Evolutionary conservation across 2,797 vertebrate genomes (phyloP).

Genomic region (Takifugu ocellatus): DNA sequence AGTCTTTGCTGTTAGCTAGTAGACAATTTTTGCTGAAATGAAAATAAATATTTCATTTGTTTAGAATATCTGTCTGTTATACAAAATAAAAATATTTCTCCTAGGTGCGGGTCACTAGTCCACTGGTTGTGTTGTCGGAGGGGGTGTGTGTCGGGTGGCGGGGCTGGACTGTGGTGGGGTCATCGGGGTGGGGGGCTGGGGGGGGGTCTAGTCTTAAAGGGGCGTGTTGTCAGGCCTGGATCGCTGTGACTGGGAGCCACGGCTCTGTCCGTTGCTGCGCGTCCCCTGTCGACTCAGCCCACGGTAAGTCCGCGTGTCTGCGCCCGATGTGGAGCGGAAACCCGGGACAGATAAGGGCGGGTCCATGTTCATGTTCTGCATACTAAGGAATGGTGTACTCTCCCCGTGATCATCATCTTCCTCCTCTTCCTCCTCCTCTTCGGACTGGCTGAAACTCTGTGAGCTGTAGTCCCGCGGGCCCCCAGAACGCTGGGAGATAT

Average conservation of each 20-base stretch:
- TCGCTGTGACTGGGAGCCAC: conserved; percentile 75
- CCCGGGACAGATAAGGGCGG: conserved; percentile 79
- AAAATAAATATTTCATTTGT: conserved; percentile 99
- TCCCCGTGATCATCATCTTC: conserved; percentile 83
- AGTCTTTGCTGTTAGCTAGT: conserved; percentile 99
- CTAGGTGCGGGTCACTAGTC: conserved; percentile 84
- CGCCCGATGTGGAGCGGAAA: conserved; percentile 76
- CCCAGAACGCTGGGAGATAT: conserved; percentile 83
- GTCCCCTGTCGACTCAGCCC: conserved; percentile 80
- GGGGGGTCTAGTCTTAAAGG: conserved; percentile 79
- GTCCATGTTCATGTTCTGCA: conserved; percentile 85
- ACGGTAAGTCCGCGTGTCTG: conserved; percentile 90
- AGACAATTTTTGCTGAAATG: conserved; percentile 99
- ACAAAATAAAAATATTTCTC: conserved; percentile 99
- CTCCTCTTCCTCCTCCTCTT: conserved; percentile 85
- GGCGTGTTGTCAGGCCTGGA: conserved; percentile 86
- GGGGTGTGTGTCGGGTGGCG: conserved; percentile 57
- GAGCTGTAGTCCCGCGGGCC: conserved; percentile 91
- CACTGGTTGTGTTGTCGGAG: conserved; percentile 66
- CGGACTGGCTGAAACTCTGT: conserved; percentile 89
- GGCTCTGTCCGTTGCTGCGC: conserved; percentile 82
- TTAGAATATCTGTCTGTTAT: conserved; percentile 98
- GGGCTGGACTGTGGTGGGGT: conserved; percentile 30
- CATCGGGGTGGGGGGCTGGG: conserved; percentile 18
- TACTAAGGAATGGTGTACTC: conserved; percentile 96